A percentile compares a stretch with the other conserved stretches of the same genome.
Conservation (phyloP, 2,888 invertebrate genomes). For the Polia nebulosa region DNA sequence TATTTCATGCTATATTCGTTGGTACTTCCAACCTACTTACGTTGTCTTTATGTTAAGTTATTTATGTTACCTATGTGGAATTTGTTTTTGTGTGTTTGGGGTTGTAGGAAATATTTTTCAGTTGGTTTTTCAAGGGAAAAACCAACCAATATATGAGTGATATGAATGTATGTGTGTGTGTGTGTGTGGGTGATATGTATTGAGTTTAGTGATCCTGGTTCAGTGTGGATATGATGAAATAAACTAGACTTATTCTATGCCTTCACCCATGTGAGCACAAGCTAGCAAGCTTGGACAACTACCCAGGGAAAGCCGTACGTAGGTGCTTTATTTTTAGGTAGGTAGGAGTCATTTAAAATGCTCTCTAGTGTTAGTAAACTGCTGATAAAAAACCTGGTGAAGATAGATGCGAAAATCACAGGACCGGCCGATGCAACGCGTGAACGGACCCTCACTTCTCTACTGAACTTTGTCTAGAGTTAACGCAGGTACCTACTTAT, state of each 20-base stretch:
- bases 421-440: neutral
- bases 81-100: slow-evolving; percentile 39
- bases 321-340: neutral
- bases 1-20: slow-evolving; percentile 88
- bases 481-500: no score
- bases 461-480: no score
- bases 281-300: neutral
- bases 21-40: slow-evolving; percentile 73
- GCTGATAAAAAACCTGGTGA: neutral
- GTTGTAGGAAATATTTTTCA: neutral
- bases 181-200: no score
- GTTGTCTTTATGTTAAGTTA: slow-evolving; percentile 64
- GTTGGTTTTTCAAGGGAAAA: neutral
- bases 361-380: neutral
- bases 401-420: neutral
- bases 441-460: no score
- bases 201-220: neutral
- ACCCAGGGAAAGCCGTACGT: neutral
- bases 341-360: neutral
- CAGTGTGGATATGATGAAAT: neutral
- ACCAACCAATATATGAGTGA: no score
- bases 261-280: neutral
- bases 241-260: neutral
- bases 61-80: slow-evolving; percentile 59
- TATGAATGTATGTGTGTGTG: no score